A percentile compares a stretch with the other conserved stretches of the same genome.
phyloP scores from a whole-genome alignment of 2,797 vertebrate genomes.

The Onychomys arenicola region DNA sequence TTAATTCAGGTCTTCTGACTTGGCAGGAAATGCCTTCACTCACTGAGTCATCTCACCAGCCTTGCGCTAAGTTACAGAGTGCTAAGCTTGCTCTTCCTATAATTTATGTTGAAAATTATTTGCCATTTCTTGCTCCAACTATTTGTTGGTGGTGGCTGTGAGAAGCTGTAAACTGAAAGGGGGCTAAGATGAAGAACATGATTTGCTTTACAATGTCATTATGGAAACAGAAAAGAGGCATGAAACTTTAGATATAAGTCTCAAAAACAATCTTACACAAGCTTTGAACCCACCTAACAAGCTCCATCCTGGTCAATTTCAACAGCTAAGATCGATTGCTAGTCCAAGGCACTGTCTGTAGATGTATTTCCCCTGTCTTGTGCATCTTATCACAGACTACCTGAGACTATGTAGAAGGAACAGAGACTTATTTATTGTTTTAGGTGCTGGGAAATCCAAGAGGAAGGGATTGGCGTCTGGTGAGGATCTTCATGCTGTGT shows the following conservation, averaged over 20 bases:
- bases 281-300: background rate
- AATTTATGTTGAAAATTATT: background rate
- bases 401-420: background rate
- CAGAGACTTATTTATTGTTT: background rate
- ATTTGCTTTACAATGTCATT: background rate
- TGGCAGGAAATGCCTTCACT: background rate
- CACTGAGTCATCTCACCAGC: background rate
- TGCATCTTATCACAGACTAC: background rate
- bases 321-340: background rate
- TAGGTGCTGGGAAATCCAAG: background rate
- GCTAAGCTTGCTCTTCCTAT: background rate
- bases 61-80: background rate
- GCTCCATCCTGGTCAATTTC: background rate
- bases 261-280: constrained; percentile 5
- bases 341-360: background rate
- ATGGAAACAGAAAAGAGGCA: background rate
- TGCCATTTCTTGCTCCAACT: background rate
- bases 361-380: background rate
- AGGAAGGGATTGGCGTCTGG: background rate
- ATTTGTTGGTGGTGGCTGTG: background rate
- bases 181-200: background rate
- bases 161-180: background rate
- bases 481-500: background rate
- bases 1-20: background rate
- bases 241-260: background rate